These are phyloP conservation scores for Leptopilina clavipes DNA, from an alignment of 1,140 invertebrate species.

Conservation along the genomic window DNA sequence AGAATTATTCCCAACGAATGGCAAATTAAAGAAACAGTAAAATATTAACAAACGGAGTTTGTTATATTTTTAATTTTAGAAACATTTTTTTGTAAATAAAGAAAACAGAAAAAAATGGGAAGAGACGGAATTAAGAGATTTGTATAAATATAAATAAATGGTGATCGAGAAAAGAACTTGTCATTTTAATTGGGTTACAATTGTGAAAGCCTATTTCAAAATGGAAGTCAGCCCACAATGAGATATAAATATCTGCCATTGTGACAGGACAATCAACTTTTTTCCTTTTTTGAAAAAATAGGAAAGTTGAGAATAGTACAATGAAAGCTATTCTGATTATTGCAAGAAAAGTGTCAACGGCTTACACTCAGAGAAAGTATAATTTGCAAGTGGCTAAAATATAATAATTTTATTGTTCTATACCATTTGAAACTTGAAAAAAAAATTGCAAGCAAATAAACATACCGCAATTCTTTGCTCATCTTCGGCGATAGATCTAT, in stretches of 20 bases:
- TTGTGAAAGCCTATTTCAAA: slow-evolving; percentile 26
- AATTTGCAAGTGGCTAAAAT: not conserved
- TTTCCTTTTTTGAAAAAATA: not conserved
- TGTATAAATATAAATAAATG: too few relatives aligned
- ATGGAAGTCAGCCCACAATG: not conserved
- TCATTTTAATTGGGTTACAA: not conserved
- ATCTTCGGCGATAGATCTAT: slow-evolving; percentile 66
- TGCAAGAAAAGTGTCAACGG: not conserved
- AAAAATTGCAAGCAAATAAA: not conserved
- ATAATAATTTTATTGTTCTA: not conserved
- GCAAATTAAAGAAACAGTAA: not conserved
- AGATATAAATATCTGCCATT: not conserved
- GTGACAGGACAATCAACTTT: slow-evolving; percentile 15
- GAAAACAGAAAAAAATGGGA: too few relatives aligned
- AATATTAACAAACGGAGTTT: too few relatives aligned
- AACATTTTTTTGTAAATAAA: too few relatives aligned
- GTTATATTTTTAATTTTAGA: too few relatives aligned
- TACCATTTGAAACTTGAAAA: not conserved
- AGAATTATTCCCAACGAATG: not conserved
- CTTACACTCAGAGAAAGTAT: not conserved
- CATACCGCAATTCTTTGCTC: slow-evolving; percentile 64
- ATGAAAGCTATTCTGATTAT: slow-evolving; percentile 20
- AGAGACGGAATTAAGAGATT: too few relatives aligned
- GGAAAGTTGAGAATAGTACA: slow-evolving; percentile 1
- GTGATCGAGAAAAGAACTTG: not conserved